phyloP scores from a whole-genome alignment of 2,888 invertebrate genomes.

The Drepanosiphum platanoidis region DNA sequence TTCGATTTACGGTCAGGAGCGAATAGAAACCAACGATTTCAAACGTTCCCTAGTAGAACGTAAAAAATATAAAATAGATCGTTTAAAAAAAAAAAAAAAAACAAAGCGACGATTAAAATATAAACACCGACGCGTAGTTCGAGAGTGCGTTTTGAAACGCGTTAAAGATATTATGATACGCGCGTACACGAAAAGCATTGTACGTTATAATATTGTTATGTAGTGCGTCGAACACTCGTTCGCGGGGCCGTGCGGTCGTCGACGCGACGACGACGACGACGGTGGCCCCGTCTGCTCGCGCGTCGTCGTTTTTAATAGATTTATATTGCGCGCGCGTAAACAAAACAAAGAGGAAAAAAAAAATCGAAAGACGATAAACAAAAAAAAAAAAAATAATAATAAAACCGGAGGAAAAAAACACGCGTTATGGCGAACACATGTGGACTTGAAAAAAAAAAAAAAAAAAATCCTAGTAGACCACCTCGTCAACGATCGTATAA shows the following conservation, averaged over 20 bases:
- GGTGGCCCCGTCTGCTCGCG: no score
- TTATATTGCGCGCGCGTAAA: background rate
- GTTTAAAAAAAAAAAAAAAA: no score
- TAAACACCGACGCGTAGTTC: no score
- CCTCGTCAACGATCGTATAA: slow-evolving; percentile 23
- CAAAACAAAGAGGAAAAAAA: background rate
- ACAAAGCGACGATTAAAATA: no score
- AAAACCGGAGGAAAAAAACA: background rate
- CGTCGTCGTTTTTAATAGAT: background rate
- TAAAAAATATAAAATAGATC: no score
- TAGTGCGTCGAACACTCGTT: background rate
- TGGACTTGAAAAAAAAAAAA: background rate
- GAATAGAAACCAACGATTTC: no score
- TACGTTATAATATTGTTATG: background rate
- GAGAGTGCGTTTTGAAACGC: background rate
- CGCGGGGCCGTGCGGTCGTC: background rate
- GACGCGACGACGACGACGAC: no score
- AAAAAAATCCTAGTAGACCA: background rate
- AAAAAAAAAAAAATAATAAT: background rate
- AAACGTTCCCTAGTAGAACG: no score
- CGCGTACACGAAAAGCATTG: background rate
- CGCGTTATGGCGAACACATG: background rate
- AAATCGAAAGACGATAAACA: background rate
- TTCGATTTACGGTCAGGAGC: no score
- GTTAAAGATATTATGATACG: no score